Evolutionary conservation across 2,113 vertebrate species (phyloP), one percentile per base, ranked within the genome.

Genomic region (Terrapene triunguis): DNA sequence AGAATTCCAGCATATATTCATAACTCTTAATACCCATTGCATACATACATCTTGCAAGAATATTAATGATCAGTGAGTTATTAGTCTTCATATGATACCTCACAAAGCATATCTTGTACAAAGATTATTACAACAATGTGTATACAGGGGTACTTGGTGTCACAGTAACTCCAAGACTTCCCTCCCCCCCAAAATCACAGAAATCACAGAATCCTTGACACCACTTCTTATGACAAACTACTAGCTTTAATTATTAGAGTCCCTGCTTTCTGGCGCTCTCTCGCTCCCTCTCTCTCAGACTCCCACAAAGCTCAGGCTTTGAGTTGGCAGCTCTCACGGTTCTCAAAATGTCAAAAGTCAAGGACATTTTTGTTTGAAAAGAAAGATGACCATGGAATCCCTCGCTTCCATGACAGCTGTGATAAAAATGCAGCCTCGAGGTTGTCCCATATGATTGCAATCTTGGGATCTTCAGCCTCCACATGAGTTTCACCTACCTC

Each of bases 301-400:
- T 95, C 80, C 51, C 80, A 51, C 2, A 2, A 85, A 92, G 16
- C 44, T 21, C 51, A 94, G 55, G n/a, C 35, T 38, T 72, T 38
- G 35, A 38, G 17, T 17, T 72, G 65, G 90, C 38, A 91, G 42
- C 9, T 50, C n/a, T 4, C 32, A 62, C 0, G 74, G 74, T 38
- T 94, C 76, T 89, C 78, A 84, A 80, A 93, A 50, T 8, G 35
- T 6, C 78, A 92, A 35, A 89, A 88, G 24, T 59, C 90, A 91
- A 84, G 42, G 78, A 57, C 29, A 48, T 1, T 0, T 0, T 48
- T 78, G 21, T 81, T n/a, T 84, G 57, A 79, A 74, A 81, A 90
- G 42, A 42, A 93, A 55, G 25, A 91, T 83, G 16, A 51, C 14
- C 35, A 13, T 11, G 42, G 79, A 92, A 88, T 19, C 57, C 88